Conservation (phyloP, 2,113 vertebrate species). For the Copsychus sechellarum region DNA sequence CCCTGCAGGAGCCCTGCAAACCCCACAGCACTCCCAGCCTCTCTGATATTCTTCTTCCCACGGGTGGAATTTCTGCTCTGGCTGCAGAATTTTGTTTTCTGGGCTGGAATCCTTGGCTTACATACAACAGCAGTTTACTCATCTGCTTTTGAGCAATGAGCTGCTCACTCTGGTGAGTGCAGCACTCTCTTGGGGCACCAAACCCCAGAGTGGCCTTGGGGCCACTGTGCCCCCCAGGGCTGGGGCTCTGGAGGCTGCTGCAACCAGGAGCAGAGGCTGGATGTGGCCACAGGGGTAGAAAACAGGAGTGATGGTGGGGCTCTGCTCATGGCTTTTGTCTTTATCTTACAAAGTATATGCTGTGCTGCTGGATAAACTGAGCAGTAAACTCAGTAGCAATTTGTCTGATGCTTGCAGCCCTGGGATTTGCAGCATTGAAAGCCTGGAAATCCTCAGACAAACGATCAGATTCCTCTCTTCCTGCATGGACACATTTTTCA, state of each 20-base stretch:
- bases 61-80: background rate
- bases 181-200: accelerated
- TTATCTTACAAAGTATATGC: accelerated
- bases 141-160: background rate
- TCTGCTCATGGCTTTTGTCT: background rate
- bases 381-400: accelerated
- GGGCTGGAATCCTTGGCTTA: background rate
- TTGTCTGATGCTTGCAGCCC: background rate
- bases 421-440: background rate
- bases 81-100: accelerated
- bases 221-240: accelerated
- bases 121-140: accelerated
- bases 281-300: background rate
- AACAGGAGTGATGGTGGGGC: accelerated
- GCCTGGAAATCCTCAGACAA: background rate
- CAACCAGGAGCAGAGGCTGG: background rate
- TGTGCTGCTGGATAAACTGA: background rate
- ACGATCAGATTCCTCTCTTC: accelerated
- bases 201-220: accelerated
- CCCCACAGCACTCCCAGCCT: background rate
- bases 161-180: accelerated
- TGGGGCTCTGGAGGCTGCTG: background rate
- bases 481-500: background rate
- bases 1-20: background rate
- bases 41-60: background rate